Percentiles rank a stretch among this genome's conserved stretches.
phyloP scores from a whole-genome alignment of 2,888 invertebrate species.

The Ashinkailepas kermadecensis region DNA sequence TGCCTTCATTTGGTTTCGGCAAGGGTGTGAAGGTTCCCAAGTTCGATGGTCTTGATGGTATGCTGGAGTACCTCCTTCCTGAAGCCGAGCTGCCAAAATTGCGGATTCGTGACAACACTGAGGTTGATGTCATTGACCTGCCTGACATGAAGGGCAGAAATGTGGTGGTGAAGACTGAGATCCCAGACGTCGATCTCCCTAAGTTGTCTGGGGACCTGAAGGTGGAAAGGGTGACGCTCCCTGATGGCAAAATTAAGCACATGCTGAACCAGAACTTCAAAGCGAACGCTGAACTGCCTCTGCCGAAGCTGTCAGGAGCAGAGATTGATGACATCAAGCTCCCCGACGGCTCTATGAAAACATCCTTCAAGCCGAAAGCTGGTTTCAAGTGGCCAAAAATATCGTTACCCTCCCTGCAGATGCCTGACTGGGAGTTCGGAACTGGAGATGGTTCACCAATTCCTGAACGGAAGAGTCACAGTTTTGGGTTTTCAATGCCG shows the following conservation, averaged over 20 bases:
- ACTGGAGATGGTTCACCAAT: neutral
- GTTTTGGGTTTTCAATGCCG: too few relatives aligned
- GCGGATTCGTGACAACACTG: neutral
- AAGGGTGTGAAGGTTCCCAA: neutral
- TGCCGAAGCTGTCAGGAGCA: neutral
- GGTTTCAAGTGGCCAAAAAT: neutral
- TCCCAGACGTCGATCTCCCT: neutral
- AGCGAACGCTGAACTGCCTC: neutral
- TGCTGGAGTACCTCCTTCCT: neutral
- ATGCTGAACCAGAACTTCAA: neutral
- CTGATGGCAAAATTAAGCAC: neutral
- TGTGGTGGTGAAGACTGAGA: neutral
- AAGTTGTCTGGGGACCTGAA: neutral
- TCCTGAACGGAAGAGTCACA: neutral
- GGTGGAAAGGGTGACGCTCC: neutral
- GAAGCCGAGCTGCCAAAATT: neutral
- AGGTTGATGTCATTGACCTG: neutral
- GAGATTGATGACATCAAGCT: neutral
- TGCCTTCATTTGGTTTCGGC: neutral
- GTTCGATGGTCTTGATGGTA: neutral
- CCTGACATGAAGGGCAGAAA: neutral
- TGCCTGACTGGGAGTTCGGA: neutral
- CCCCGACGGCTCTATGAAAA: neutral
- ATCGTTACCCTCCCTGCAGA: neutral
- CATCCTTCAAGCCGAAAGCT: neutral